Conservation (phyloP, 1,140 invertebrate genomes). For the Aleiodes sp. region DNA sequence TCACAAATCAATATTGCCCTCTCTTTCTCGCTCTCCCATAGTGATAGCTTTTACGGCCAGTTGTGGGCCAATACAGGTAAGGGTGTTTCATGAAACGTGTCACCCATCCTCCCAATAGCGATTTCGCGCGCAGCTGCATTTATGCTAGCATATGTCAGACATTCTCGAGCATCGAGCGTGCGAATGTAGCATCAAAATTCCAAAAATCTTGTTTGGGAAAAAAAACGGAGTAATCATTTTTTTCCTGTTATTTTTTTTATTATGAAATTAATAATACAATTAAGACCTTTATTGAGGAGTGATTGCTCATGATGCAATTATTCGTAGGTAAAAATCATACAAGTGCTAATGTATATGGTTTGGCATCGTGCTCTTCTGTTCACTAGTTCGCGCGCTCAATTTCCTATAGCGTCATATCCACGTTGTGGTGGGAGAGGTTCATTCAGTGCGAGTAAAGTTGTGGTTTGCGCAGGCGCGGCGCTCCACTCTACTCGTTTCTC, state of each 20-base stretch:
- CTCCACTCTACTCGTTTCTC: constrained; percentile 29
- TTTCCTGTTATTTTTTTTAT: too few relatives aligned
- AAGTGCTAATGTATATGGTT: background rate
- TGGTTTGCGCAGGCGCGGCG: constrained; percentile 22
- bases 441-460: constrained; percentile 52
- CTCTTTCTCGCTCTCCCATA: constrained; percentile 20
- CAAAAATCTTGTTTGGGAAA: background rate
- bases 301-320: background rate
- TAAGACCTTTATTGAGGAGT: background rate
- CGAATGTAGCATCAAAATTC: background rate
- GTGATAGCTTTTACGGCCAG: constrained; percentile 28
- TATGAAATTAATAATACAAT: too few relatives aligned
- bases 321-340: background rate
- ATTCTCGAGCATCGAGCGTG: constrained; percentile 11
- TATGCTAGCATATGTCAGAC: constrained; percentile 30
- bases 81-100: constrained; percentile 56
- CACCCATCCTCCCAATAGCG: constrained; percentile 59
- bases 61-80: constrained; percentile 28
- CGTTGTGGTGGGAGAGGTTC: constrained; percentile 51
- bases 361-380: constrained; percentile 12
- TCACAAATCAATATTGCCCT: constrained; percentile 62
- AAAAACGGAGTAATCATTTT: background rate
- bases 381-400: background rate
- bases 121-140: constrained; percentile 50
- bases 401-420: background rate